Conservation (phyloP, 2,113 vertebrate genomes). For the Silurus meridionalis region DNA sequence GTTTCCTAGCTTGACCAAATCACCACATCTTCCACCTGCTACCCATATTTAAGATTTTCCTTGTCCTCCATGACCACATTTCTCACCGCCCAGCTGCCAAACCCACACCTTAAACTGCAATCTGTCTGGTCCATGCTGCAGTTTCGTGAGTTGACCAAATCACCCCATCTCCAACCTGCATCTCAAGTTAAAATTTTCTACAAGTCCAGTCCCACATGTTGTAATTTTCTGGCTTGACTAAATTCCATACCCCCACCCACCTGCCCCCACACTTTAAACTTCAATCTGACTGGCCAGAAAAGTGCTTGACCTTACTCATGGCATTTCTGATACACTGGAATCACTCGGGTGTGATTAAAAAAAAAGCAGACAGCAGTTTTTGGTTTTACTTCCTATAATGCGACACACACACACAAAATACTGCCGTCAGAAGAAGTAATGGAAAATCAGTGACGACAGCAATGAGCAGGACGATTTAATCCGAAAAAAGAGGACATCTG, state of each 20-base stretch:
- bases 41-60: too few relatives aligned
- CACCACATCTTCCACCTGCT: too few relatives aligned
- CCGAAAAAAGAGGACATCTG: neutral
- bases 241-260: neutral
- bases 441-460: neutral
- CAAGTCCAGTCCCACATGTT: neutral
- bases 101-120: too few relatives aligned
- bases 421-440: neutral
- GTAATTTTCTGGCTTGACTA: neutral
- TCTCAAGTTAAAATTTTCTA: too few relatives aligned
- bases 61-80: too few relatives aligned
- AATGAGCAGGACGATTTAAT: neutral
- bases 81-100: too few relatives aligned
- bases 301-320: neutral
- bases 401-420: neutral
- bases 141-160: too few relatives aligned
- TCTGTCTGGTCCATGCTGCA: too few relatives aligned
- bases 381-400: constrained; percentile 17
- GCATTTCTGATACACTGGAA: neutral
- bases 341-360: neutral
- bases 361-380: neutral
- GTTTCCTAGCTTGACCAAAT: too few relatives aligned
- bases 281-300: neutral
- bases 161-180: too few relatives aligned
- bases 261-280: neutral